Base-by-base conservation (phyloP, 1,140 invertebrate species). In the Drosophila sproati region DNA sequence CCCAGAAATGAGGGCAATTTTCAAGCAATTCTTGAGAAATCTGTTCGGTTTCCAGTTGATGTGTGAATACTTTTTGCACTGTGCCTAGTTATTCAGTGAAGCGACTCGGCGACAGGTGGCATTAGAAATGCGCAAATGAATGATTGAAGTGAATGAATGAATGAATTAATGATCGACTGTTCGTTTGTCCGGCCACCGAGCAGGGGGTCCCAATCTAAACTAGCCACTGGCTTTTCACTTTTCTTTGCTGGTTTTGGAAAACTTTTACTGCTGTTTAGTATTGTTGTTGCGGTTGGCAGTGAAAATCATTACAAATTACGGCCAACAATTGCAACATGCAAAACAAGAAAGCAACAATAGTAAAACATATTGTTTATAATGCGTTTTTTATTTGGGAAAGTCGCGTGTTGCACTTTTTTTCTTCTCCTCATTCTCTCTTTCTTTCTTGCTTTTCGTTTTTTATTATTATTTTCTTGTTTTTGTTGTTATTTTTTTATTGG, bases 321-420 rank as follows among this genome's bases (percentile, higher is more conserved):
- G 82, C 78, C 81, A 80, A 80, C 77, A 78, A 80, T 78, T 75
- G 81, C 82, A 83, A 80, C 81, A 83, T 83, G 81, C 81, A 83
- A 83, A 83, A 80, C 81, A 83, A 85, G 77, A 83, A 83, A 85
- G 73, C 83, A 88, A 68, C 56, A 64, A 72, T 77, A 85, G 50
- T 71, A 69, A 77, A 82, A 88, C 77, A 88, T 88, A 87, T 87
- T 87, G 83, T 88, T 87, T 88, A 87, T 87, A 89, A 88, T 88
- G 85, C 83, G 83, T 88, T 89, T 74, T 82, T 83, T 89, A 83
- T 88, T 88, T 89, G 83, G 70, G 83, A 88, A 88, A 88, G 83
- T 88, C 85, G 83, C 83, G 80, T 88, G 83, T 88, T 83, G 85
- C 85, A 77, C 68, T 80, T 78, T 69, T 64, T 55, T 76, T 61